Percentiles rank a stretch among this genome's conserved stretches.
Evolutionary conservation across 1,140 invertebrate genomes (phyloP).

Genomic region (Ooceraea biroi): DNA sequence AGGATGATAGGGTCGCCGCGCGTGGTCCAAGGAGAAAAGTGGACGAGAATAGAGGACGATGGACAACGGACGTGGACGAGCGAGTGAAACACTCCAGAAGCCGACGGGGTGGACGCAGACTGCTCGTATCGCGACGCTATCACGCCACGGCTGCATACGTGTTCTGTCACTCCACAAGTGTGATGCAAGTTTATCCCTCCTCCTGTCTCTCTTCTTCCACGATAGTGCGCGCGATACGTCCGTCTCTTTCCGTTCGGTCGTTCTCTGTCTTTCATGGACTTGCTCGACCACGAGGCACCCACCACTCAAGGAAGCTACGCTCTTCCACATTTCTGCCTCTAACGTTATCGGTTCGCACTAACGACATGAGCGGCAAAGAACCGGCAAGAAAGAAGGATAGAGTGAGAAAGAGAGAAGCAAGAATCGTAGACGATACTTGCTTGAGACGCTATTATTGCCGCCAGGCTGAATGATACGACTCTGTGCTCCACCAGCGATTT

Average conservation of each 20-base stretch:
- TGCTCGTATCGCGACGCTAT: constrained; percentile 26
- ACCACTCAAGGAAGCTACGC: not conserved
- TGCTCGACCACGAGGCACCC: not conserved
- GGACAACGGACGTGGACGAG: constrained; percentile 3
- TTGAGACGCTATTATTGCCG: not conserved
- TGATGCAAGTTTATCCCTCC: constrained; percentile 45
- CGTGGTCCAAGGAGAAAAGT: not conserved
- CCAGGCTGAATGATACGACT: constrained; percentile 13
- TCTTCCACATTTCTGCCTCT: constrained; percentile 13
- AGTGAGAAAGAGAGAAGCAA: not conserved
- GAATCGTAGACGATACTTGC: not conserved
- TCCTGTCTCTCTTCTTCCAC: constrained; percentile 9
- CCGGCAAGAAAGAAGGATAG: not conserved
- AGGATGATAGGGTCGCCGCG: not conserved
- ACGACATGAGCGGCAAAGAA: not conserved
- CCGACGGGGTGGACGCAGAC: not conserved
- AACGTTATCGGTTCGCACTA: constrained; percentile 33
- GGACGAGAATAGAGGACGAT: no score
- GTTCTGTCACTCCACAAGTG: not conserved
- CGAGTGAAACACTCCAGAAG: not conserved
- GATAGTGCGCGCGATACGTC: not conserved
- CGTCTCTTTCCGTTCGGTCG: constrained; percentile 1
- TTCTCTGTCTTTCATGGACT: not conserved
- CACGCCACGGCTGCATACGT: constrained; percentile 13
- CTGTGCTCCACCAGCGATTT: not conserved